phyloP scores from a whole-genome alignment of 2,888 invertebrate genomes.

The Dryobotodes eremita region DNA sequence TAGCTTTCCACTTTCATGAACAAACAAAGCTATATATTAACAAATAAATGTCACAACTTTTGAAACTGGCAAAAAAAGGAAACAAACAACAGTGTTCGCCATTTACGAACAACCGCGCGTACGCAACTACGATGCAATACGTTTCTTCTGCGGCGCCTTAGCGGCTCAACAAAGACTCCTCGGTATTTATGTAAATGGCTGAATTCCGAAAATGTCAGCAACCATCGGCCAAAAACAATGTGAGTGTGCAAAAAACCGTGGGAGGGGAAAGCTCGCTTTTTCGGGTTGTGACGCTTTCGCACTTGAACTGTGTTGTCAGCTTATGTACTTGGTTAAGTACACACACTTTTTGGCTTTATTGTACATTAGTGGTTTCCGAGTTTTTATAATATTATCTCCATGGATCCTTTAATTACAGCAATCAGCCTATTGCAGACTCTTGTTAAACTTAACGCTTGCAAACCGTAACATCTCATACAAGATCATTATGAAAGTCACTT shows the following conservation, averaged over 20 bases:
- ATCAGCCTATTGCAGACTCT: neutral
- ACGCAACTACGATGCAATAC: slow-evolving; percentile 72
- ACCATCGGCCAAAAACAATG: slow-evolving; percentile 85
- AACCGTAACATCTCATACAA: neutral
- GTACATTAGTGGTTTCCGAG: neutral
- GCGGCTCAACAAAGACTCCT: slow-evolving; percentile 87
- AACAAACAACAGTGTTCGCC: slow-evolving; percentile 74
- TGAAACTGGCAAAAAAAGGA: slow-evolving; percentile 75
- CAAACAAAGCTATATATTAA: slow-evolving; percentile 65
- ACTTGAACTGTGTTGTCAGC: slow-evolving; percentile 67
- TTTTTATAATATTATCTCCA: neutral
- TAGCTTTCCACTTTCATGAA: slow-evolving; percentile 47
- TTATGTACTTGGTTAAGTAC: slow-evolving; percentile 58
- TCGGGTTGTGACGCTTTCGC: slow-evolving; percentile 81
- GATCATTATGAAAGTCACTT: no score
- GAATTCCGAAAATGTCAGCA: slow-evolving; percentile 88
- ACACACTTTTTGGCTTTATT: slow-evolving; percentile 16
- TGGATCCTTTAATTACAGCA: neutral
- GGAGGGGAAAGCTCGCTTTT: slow-evolving; percentile 86
- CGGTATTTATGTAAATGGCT: slow-evolving; percentile 89
- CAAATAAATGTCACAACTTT: slow-evolving; percentile 75
- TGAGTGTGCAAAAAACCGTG: slow-evolving; percentile 81
- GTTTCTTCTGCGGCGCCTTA: slow-evolving; percentile 85
- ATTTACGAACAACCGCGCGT: slow-evolving; percentile 72
- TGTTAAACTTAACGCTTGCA: neutral